Evolutionary conservation across 2,797 vertebrate species (phyloP).

Genomic region (Leptodactylus fallax): DNA sequence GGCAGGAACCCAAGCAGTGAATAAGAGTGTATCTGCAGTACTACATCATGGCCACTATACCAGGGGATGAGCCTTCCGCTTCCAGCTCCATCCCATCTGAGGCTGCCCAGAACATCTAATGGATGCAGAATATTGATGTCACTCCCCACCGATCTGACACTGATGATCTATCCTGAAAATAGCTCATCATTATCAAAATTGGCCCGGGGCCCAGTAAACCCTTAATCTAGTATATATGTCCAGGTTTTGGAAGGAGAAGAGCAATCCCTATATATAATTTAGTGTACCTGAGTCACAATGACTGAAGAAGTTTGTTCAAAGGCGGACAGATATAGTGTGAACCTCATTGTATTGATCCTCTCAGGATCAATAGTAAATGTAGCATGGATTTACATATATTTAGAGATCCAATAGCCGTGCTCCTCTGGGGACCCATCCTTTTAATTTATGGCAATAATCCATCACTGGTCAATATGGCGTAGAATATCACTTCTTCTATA

Average conservation of each 20-base stretch:
- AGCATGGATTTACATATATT: conserved; percentile 10
- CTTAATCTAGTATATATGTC: too few relatives aligned
- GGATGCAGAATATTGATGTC: too few relatives aligned
- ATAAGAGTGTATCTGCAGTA: too few relatives aligned
- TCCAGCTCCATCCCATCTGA: too few relatives aligned
- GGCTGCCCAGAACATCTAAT: too few relatives aligned
- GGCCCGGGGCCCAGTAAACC: too few relatives aligned
- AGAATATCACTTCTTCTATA: not conserved
- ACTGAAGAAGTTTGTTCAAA: not conserved
- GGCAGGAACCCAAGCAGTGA: too few relatives aligned
- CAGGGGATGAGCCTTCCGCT: too few relatives aligned
- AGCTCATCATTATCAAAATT: too few relatives aligned
- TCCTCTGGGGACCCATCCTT: not conserved
- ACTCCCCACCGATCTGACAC: too few relatives aligned
- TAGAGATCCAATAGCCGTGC: not conserved
- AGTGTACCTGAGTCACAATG: not conserved
- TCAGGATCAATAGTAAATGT: not conserved
- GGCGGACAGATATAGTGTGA: not conserved
- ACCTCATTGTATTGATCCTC: not conserved
- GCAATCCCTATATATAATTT: not conserved
- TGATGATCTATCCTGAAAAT: too few relatives aligned
- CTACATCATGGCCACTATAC: too few relatives aligned
- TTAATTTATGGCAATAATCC: not conserved
- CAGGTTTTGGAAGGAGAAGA: not conserved
- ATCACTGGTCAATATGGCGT: not conserved